These are phyloP conservation scores for Adela reaumurella DNA, from an alignment of 2,888 invertebrate species.

Conservation along the genomic window DNA sequence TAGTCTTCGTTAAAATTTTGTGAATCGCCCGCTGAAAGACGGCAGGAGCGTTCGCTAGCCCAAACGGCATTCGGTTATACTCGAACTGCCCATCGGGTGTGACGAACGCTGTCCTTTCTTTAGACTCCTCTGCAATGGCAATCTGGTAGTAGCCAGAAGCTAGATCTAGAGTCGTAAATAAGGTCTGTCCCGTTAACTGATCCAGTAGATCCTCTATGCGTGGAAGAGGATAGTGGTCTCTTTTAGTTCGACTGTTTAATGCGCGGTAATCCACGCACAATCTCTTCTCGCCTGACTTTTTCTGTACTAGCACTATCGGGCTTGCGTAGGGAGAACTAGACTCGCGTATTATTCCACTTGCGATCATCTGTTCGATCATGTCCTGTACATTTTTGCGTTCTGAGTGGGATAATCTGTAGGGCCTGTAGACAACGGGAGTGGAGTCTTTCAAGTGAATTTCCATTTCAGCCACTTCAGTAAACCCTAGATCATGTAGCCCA, in stretches of 20 bases:
- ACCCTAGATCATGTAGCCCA: too few relatives aligned
- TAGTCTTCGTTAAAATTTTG: too few relatives aligned
- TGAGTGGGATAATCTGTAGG: constrained; percentile 2
- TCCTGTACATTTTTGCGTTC: constrained; percentile 4
- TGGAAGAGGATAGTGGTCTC: constrained; percentile 16
- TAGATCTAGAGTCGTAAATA: constrained; percentile 19
- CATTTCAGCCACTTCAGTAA: too few relatives aligned
- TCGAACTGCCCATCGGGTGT: too few relatives aligned
- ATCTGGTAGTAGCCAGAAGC: constrained; percentile 24
- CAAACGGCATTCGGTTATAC: too few relatives aligned
- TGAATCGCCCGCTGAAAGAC: too few relatives aligned
- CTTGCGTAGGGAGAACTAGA: constrained; percentile 16
- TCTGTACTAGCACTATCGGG: constrained; percentile 16
- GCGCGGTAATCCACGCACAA: constrained; percentile 13
- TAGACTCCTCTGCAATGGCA: constrained; percentile 14
- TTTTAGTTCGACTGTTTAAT: constrained; percentile 11
- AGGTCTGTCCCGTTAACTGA: constrained; percentile 15
- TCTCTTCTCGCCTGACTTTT: constrained; percentile 12
- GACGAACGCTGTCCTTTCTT: constrained; percentile 19
- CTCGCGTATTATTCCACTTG: constrained; percentile 1
- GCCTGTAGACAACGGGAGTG: constrained; percentile 4
- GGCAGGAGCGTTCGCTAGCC: too few relatives aligned
- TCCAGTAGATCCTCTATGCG: constrained; percentile 19
- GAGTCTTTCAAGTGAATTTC: constrained; percentile 5
- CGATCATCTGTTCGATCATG: background rate